A percentile compares a stretch with the other conserved stretches of the same genome.
Conservation (phyloP, 1,140 invertebrate genomes). For the Daktulosphaira vitifoliae region DNA sequence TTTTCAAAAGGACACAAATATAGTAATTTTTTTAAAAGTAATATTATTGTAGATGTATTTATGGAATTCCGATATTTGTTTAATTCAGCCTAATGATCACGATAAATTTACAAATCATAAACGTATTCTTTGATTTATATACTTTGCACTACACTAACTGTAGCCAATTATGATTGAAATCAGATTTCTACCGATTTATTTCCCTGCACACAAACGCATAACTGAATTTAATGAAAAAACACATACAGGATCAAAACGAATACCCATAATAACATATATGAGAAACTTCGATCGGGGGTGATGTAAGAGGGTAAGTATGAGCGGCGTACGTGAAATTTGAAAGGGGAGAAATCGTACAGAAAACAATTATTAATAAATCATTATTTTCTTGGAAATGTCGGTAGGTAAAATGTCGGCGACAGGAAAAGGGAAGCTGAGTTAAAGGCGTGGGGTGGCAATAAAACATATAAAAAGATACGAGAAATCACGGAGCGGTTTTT, state of each 20-base stretch:
- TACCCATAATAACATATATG: not conserved
- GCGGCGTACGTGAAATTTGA: conserved; percentile 15
- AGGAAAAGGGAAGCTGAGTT: conserved; percentile 26
- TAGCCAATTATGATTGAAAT: no score
- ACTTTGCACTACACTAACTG: no score
- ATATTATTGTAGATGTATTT: no score
- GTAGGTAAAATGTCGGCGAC: conserved; percentile 31
- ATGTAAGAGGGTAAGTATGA: not conserved
- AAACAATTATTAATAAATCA: conserved; percentile 34
- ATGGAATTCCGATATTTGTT: no score
- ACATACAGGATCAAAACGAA: not conserved
- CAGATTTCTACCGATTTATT: no score
- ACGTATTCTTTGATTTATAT: no score
- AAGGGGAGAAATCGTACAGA: conserved; percentile 31
- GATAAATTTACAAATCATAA: no score
- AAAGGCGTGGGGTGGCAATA: conserved; percentile 18
- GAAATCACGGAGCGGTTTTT: conserved; percentile 27
- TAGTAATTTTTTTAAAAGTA: no score
- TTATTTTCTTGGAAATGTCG: conserved; percentile 31
- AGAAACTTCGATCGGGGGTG: not conserved
- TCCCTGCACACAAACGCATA: no score
- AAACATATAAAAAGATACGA: conserved; percentile 32
- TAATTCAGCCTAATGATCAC: no score
- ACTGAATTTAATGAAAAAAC: conserved; percentile 13
- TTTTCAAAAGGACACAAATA: no score